phyloP scores from a whole-genome alignment of 2,888 invertebrate species.

The Lasioglossum calceatum region DNA sequence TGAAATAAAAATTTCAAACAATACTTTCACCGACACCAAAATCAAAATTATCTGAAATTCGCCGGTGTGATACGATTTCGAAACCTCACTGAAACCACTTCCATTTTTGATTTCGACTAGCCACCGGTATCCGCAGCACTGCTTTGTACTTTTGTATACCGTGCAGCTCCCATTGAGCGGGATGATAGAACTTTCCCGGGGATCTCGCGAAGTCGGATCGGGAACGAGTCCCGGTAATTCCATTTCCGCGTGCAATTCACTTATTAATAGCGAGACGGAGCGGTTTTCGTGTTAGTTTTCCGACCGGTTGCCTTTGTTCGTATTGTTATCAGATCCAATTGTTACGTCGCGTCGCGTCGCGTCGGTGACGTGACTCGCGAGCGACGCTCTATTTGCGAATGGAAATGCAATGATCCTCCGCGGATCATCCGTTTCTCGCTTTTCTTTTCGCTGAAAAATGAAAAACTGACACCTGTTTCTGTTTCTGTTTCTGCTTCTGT shows the following conservation, averaged over 20 bases:
- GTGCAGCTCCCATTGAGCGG: not conserved
- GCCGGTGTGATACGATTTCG: no score
- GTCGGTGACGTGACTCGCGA: slow-evolving; percentile 6
- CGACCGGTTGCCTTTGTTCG: slow-evolving; percentile 19
- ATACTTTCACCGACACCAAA: not conserved
- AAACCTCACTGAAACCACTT: no score
- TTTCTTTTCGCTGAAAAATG: not conserved
- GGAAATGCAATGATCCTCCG: not conserved
- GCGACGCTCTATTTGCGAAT: slow-evolving; percentile 1
- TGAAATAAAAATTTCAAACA: not conserved
- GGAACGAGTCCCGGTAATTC: slow-evolving; percentile 14
- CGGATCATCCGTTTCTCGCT: not conserved
- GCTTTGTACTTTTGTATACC: not conserved
- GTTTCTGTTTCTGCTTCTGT: not conserved
- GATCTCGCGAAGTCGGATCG: not conserved
- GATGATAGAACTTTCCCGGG: not conserved
- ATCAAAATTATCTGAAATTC: not conserved
- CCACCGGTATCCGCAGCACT: not conserved
- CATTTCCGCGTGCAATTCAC: slow-evolving; percentile 23
- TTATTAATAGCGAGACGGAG: not conserved
- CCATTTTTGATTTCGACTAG: not conserved
- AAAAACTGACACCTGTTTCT: not conserved
- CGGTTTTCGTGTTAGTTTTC: slow-evolving; percentile 12
- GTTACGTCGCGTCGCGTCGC: not conserved
- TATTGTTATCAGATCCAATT: slow-evolving; percentile 33